These are phyloP conservation scores for Brenthis ino DNA, from an alignment of 2,888 invertebrate species.

Conservation along the genomic window DNA sequence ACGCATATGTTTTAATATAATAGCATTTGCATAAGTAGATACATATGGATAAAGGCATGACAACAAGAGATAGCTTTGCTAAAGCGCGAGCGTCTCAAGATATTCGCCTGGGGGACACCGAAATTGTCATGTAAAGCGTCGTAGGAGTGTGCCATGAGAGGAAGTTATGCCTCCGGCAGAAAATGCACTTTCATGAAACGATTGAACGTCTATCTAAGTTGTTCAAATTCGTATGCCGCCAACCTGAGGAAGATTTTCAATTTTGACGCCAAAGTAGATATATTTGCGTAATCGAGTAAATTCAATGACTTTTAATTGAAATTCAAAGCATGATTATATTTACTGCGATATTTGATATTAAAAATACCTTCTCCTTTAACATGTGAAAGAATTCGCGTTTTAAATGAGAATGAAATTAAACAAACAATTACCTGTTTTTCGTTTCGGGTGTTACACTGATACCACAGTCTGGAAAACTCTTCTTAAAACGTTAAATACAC, in stretches of 20 bases:
- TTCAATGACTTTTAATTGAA: no score
- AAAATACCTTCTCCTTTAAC: no score
- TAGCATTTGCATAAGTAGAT: conserved; percentile 8
- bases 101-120: conserved; percentile 66
- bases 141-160: conserved; percentile 58
- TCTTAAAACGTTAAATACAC: no score
- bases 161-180: conserved; percentile 68
- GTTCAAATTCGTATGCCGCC: conserved; percentile 49
- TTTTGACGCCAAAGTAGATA: neutral
- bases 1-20: conserved; percentile 6
- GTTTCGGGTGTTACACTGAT: no score
- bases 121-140: conserved; percentile 78
- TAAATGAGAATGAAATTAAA: no score
- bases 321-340: no score
- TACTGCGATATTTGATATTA: no score
- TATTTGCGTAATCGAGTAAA: no score
- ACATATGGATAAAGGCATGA: conserved; percentile 47
- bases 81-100: conserved; percentile 51
- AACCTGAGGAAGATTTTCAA: conserved; percentile 4
- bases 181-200: conserved; percentile 78
- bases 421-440: no score
- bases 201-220: conserved; percentile 75
- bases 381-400: no score
- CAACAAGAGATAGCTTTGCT: conserved; percentile 51
- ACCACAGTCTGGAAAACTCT: no score